A percentile compares a stretch with the other conserved stretches of the same genome.
Conservation (phyloP, 2,797 vertebrate species). For the Huso huso region DNA sequence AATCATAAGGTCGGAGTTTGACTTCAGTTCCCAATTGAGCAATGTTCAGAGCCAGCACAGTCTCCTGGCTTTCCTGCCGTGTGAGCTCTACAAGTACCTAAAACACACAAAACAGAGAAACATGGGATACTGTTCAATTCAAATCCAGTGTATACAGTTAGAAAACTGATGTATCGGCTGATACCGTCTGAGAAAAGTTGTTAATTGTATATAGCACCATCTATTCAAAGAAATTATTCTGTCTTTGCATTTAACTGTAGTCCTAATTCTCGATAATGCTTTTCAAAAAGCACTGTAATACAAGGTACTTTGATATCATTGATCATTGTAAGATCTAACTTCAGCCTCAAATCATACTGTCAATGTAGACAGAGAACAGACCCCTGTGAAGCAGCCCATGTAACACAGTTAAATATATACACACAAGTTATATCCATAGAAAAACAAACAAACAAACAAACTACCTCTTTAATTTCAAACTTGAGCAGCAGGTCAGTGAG, state of each 20-base stretch:
- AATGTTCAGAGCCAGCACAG: slow-evolving; percentile 67
- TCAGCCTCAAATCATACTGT: no score
- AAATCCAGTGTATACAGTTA: background rate
- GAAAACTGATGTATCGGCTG: background rate
- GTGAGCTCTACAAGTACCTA: slow-evolving; percentile 85
- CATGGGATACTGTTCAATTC: background rate
- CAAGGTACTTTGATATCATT: no score
- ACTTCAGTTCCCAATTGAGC: slow-evolving; percentile 80
- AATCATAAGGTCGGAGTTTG: slow-evolving; percentile 68
- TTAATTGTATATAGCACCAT: background rate
- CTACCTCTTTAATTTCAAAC: slow-evolving; percentile 85
- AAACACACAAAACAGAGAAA: background rate
- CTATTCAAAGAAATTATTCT: no score
- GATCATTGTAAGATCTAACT: no score
- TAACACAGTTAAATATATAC: background rate
- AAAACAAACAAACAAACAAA: background rate
- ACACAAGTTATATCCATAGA: no score
- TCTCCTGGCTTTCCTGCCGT: slow-evolving; percentile 67
- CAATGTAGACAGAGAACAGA: background rate
- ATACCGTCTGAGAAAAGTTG: background rate
- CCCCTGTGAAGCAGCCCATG: background rate
- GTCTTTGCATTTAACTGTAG: no score
- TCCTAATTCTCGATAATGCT: no score
- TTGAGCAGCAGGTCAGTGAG: slow-evolving; percentile 74
- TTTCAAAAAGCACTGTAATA: no score